Conservation (phyloP, 2,888 invertebrate species). For the Rhopalosiphum nymphaeae region DNA sequence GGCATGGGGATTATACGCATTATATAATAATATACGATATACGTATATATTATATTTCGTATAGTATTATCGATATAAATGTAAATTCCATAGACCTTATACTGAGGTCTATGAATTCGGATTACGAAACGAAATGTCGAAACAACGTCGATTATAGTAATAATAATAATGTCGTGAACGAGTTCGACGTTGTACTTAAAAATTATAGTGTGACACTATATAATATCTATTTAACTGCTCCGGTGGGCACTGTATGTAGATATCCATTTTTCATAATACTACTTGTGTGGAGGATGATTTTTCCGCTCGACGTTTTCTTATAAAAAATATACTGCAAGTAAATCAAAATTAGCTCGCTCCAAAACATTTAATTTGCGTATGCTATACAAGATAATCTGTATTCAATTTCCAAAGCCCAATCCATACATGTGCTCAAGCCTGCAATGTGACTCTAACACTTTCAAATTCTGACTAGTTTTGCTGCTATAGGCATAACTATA, state of each 20-base stretch:
- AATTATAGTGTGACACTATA: not conserved
- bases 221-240: not conserved
- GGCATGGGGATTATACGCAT: not conserved
- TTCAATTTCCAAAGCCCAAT: not conserved
- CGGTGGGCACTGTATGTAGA: not conserved
- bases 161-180: not conserved
- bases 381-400: not conserved
- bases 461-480: conserved; percentile 2
- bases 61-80: not conserved
- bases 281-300: not conserved
- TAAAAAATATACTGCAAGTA: not conserved
- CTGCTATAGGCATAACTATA: not conserved
- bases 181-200: not conserved
- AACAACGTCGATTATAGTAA: not conserved
- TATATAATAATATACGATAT: not conserved
- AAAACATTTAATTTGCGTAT: not conserved
- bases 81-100: not conserved
- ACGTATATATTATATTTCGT: not conserved
- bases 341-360: not conserved
- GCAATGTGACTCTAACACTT: not conserved
- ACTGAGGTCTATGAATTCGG: not conserved
- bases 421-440: not conserved
- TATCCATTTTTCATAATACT: not conserved
- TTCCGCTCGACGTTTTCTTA: not conserved
- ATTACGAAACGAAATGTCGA: not conserved